These are phyloP conservation scores for Vimba vimba DNA, from an alignment of 2,113 vertebrate genomes.

Conservation along the genomic window DNA sequence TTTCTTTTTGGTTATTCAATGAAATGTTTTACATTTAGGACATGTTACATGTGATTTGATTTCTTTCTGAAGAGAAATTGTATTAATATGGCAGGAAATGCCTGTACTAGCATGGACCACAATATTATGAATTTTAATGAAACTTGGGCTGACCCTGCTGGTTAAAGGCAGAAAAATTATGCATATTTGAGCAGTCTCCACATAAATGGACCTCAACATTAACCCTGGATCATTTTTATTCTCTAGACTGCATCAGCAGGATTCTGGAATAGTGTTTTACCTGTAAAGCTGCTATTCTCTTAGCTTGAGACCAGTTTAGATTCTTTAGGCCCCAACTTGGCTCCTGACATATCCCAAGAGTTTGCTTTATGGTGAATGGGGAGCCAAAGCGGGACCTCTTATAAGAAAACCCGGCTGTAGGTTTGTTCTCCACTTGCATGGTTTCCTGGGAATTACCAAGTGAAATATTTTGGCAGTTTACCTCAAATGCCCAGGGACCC, in stretches of 20 bases:
- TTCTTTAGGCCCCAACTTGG: conserved; percentile 47
- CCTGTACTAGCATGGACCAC: conserved; percentile 34
- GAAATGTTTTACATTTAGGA: conserved; percentile 4
- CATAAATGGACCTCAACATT: conserved; percentile 36
- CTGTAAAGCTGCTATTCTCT: conserved; percentile 33
- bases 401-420: conserved; percentile 23
- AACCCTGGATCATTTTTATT: conserved; percentile 43
- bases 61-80: conserved; percentile 21
- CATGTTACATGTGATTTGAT: conserved; percentile 42
- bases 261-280: conserved; percentile 47
- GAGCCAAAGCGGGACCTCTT: conserved; percentile 31
- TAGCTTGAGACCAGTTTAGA: conserved; percentile 24
- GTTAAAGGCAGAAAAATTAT: conserved; percentile 24
- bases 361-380: conserved; percentile 47
- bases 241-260: conserved; percentile 7
- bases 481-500: conserved; percentile 1
- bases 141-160: not conserved
- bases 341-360: conserved; percentile 42
- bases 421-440: conserved; percentile 16
- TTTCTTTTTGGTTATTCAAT: conserved; percentile 6
- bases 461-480: conserved; percentile 25
- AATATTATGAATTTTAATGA: conserved; percentile 44
- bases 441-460: conserved; percentile 24
- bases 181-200: conserved; percentile 33
- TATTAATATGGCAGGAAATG: conserved; percentile 34